Percentiles rank a stretch among this genome's conserved stretches.
Evolutionary conservation across 2,797 vertebrate genomes (phyloP).

Genomic region (Crypturellus tataupa): DNA sequence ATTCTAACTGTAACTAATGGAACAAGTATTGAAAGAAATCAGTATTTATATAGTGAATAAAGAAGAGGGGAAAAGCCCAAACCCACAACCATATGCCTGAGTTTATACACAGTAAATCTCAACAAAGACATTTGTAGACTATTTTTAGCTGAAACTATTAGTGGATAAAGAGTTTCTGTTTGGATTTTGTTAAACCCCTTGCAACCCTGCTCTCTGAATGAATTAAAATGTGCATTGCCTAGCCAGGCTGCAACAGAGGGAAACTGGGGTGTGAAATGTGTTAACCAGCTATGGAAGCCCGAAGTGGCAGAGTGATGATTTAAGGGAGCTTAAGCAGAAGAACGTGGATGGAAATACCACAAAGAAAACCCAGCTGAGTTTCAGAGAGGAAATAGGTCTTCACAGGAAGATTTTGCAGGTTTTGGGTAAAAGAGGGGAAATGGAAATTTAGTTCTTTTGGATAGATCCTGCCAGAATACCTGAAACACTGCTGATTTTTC

Average conservation of each 20-base stretch:
- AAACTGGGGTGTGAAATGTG: not conserved
- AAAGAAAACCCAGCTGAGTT: not conserved
- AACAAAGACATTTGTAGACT: slow-evolving; percentile 43
- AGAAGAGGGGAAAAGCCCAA: not conserved
- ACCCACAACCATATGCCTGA: not conserved
- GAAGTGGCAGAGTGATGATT: not conserved
- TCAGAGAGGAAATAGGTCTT: not conserved
- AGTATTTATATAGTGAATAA: not conserved
- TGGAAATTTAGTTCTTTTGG: not conserved
- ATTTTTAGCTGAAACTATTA: slow-evolving; percentile 58
- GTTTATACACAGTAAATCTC: slow-evolving; percentile 27
- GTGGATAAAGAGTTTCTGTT: slow-evolving; percentile 49
- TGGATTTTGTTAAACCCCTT: slow-evolving; percentile 34
- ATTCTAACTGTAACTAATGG: not conserved
- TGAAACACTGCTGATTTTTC: not conserved
- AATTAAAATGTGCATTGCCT: not conserved
- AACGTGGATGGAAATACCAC: not conserved
- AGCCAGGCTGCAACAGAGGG: not conserved
- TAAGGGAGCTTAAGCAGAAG: not conserved
- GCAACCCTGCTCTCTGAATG: not conserved
- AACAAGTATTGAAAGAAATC: not conserved
- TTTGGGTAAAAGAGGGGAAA: not conserved
- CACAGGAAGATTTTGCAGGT: not conserved
- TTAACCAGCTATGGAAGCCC: not conserved
- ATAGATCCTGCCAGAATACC: not conserved